Evolutionary conservation across 2,113 vertebrate genomes (phyloP).

Genomic region (Carlito syrichta): DNA sequence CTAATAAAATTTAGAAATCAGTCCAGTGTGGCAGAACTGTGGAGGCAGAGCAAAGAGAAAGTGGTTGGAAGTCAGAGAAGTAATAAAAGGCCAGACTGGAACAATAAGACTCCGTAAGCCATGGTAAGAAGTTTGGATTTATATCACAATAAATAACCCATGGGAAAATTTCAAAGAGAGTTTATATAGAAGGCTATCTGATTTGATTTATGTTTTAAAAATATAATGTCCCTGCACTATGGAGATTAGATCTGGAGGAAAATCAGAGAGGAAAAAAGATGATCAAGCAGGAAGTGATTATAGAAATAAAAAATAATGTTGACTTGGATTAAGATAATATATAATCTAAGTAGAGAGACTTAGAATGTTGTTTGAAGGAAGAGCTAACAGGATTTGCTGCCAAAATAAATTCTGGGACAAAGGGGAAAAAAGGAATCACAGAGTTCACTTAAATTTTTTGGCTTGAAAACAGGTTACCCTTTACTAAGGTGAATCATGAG

Average conservation of each 20-base stretch:
- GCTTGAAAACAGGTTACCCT: neutral
- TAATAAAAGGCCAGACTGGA: neutral
- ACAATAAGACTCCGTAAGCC: neutral
- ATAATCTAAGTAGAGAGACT: neutral
- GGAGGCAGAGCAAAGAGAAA: neutral
- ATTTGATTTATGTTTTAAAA: constrained; percentile 25
- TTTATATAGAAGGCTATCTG: neutral
- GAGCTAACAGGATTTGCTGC: neutral
- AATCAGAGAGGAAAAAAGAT: neutral
- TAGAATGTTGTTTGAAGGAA: neutral
- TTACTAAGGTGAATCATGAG: neutral
- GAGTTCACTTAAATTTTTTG: neutral
- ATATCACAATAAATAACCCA: neutral
- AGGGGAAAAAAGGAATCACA: neutral
- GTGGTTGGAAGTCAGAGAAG: neutral
- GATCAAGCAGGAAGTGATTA: neutral
- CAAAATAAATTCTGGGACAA: neutral
- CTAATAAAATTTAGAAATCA: neutral
- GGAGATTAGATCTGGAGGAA: neutral
- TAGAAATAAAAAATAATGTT: neutral
- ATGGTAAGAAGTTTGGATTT: neutral
- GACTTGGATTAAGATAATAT: neutral
- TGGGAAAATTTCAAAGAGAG: neutral
- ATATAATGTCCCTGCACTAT: neutral
- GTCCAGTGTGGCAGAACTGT: neutral